Conservation (phyloP, 2,888 invertebrate genomes). For the Carcina quercana region DNA sequence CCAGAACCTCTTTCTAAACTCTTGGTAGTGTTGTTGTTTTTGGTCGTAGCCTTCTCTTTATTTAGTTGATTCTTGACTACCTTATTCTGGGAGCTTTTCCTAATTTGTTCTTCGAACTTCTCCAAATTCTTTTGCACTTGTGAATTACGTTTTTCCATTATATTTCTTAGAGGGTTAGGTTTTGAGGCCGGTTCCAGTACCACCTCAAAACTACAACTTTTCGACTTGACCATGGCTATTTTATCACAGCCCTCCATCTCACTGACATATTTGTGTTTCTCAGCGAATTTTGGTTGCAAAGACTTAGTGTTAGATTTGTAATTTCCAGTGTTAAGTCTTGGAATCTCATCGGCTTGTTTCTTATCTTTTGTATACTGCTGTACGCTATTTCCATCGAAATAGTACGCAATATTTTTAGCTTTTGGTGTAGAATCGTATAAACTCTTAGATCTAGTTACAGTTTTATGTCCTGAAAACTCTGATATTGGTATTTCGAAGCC, state of each 20-base stretch:
- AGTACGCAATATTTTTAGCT: slow-evolving; percentile 67
- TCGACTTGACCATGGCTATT: slow-evolving; percentile 61
- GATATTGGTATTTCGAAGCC: slow-evolving; percentile 53
- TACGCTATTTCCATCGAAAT: slow-evolving; percentile 63
- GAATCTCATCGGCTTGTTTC: slow-evolving; percentile 72
- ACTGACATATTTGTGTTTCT: slow-evolving; percentile 59
- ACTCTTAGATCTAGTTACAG: slow-evolving; percentile 63
- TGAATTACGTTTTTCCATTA: slow-evolving; percentile 63
- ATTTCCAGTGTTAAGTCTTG: slow-evolving; percentile 70
- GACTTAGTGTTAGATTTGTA: slow-evolving; percentile 69
- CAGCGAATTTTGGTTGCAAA: slow-evolving; percentile 53
- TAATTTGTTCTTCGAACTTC: slow-evolving; percentile 74
- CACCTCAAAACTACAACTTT: slow-evolving; percentile 70
- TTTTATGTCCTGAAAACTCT: slow-evolving; percentile 50
- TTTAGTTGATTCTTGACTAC: slow-evolving; percentile 54
- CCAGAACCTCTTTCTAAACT: slow-evolving; percentile 64
- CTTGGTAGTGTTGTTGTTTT: slow-evolving; percentile 55
- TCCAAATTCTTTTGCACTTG: slow-evolving; percentile 74
- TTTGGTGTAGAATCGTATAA: slow-evolving; percentile 56
- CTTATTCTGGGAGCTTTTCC: slow-evolving; percentile 56
- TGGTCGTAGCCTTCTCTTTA: slow-evolving; percentile 57
- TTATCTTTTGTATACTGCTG: slow-evolving; percentile 52
- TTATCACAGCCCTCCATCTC: slow-evolving; percentile 62
- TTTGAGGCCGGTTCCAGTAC: slow-evolving; percentile 66
- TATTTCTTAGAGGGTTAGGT: slow-evolving; percentile 59